Conservation (phyloP, 2,888 invertebrate genomes). For the Brenthis daphne region DNA sequence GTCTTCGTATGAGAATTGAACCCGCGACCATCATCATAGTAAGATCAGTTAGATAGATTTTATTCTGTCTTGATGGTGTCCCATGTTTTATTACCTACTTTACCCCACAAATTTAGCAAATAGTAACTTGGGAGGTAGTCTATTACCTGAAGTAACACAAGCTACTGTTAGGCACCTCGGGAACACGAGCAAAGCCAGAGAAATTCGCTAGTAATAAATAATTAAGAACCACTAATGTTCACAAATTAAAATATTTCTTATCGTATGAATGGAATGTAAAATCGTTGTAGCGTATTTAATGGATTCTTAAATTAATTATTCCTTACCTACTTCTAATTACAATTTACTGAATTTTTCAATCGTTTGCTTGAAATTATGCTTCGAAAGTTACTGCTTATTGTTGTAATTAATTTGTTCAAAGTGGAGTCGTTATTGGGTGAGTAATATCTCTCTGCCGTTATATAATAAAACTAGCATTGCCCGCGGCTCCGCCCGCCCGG, state of each 20-base stretch:
- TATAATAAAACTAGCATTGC: too few species aligned
- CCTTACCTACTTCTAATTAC: background rate
- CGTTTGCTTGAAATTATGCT: slow-evolving; percentile 5
- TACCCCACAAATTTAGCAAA: too few species aligned
- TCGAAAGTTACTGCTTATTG: background rate
- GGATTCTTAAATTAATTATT: slow-evolving; percentile 7
- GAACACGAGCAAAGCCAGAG: background rate
- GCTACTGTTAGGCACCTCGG: too few species aligned
- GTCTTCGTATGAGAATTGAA: background rate
- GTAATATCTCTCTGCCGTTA: background rate
- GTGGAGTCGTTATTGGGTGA: slow-evolving; percentile 14
- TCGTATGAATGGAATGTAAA: slow-evolving; percentile 15
- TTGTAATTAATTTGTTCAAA: background rate
- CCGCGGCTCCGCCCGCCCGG: too few species aligned
- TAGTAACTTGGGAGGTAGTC: too few species aligned
- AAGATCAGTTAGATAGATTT: too few species aligned
- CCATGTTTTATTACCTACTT: too few species aligned
- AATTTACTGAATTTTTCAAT: background rate
- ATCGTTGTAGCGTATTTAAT: slow-evolving; percentile 9
- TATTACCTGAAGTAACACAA: too few species aligned
- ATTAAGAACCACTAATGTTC: background rate
- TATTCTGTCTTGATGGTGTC: too few species aligned
- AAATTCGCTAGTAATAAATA: background rate
- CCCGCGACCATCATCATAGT: too few species aligned
- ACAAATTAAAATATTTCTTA: slow-evolving; percentile 16